These are phyloP conservation scores for Augochlora pura DNA, from an alignment of 1,140 invertebrate genomes.

Conservation along the genomic window DNA sequence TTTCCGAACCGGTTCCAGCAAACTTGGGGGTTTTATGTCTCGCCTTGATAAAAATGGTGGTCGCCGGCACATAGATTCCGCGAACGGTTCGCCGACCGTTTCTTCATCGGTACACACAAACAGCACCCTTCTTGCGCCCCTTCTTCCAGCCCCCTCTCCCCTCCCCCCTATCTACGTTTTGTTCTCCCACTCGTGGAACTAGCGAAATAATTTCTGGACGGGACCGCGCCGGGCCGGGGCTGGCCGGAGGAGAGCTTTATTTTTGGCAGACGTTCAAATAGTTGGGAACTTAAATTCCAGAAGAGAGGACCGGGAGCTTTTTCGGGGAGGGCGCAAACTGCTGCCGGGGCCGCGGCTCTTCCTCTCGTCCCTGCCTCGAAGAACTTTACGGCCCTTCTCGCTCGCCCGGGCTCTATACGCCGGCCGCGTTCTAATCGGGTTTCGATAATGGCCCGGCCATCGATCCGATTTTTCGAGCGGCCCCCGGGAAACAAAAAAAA, in stretches of 20 bases:
- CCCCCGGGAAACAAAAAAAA: constrained; percentile 29
- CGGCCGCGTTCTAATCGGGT: constrained; percentile 53
- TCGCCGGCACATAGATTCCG: neutral
- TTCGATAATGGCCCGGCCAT: constrained; percentile 53
- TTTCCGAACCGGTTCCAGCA: neutral
- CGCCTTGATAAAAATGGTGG: constrained; percentile 3
- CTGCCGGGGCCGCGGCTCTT: constrained; percentile 4
- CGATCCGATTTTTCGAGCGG: constrained; percentile 26
- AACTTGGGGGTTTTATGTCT: constrained; percentile 9
- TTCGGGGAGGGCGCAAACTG: constrained; percentile 40
- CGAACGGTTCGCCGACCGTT: neutral
- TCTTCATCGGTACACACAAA: constrained; percentile 29
- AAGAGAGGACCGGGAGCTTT: constrained; percentile 31
- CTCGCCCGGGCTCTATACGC: neutral
- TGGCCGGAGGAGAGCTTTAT: constrained; percentile 45
- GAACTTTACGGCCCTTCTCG: constrained; percentile 33
- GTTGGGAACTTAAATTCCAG: constrained; percentile 70
- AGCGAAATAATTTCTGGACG: constrained; percentile 63
- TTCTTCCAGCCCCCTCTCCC: no score
- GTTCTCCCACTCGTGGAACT: constrained; percentile 42
- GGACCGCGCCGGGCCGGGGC: neutral
- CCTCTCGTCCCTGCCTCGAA: constrained; percentile 17
- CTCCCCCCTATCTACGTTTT: neutral
- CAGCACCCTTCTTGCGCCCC: constrained; percentile 14
- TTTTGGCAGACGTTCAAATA: constrained; percentile 72